phyloP scores from a whole-genome alignment of 1,140 invertebrate species.

The Lasioglossum albipes region DNA sequence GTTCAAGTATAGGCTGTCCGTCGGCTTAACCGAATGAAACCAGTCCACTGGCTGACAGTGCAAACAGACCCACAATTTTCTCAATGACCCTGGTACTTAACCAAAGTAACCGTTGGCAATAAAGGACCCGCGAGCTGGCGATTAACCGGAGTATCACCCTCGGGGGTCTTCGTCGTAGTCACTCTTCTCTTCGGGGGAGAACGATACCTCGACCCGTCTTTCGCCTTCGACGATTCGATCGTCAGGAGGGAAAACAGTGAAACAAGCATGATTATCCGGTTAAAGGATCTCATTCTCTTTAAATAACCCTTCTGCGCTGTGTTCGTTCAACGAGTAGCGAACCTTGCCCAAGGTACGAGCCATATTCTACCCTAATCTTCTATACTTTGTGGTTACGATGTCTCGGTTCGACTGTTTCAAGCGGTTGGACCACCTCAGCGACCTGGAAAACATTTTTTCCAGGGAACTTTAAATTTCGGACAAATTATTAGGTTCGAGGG shows the following conservation, averaged over 20 bases:
- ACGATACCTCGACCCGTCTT: constrained; percentile 19
- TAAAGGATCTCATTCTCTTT: constrained; percentile 8
- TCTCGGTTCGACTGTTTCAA: too few relatives aligned
- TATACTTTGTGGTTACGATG: too few relatives aligned
- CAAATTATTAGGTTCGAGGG: too few relatives aligned
- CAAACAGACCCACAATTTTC: constrained; percentile 79
- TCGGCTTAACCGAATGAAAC: constrained; percentile 75
- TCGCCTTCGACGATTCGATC: constrained; percentile 29
- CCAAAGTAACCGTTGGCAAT: constrained; percentile 73
- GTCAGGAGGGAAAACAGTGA: constrained; percentile 24
- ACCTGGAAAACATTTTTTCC: too few relatives aligned
- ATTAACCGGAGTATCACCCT: constrained; percentile 63
- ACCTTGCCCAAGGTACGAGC: neutral
- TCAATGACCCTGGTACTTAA: constrained; percentile 77
- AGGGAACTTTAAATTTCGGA: too few relatives aligned
- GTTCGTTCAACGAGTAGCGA: neutral
- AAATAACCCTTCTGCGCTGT: neutral
- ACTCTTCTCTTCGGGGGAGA: constrained; percentile 36
- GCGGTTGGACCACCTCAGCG: too few relatives aligned
- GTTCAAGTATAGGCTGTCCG: constrained; percentile 78
- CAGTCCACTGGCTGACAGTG: constrained; percentile 76
- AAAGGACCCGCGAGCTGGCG: constrained; percentile 66
- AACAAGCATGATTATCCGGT: constrained; percentile 10
- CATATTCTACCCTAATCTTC: too few relatives aligned
- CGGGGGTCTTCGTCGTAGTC: constrained; percentile 56